Percentiles rank a stretch among this genome's conserved stretches.
These are phyloP conservation scores for Dicyrtoma fusca DNA, from an alignment of 2,888 invertebrate species.

Conservation along the genomic window DNA sequence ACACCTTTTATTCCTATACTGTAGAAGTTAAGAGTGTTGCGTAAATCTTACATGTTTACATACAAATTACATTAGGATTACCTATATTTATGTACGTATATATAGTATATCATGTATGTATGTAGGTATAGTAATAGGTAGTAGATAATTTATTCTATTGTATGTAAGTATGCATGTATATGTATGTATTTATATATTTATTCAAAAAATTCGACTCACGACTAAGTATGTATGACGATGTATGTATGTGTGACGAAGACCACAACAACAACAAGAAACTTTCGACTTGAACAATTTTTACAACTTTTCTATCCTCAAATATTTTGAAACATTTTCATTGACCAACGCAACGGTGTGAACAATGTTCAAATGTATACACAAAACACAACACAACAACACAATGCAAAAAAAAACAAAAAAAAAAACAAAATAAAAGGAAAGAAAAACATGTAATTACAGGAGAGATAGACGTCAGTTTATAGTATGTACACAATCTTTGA, in stretches of 20 bases:
- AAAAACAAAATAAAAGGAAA: no score
- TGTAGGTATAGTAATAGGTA: not conserved
- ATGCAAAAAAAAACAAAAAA: no score
- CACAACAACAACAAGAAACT: not conserved
- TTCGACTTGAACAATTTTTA: not conserved
- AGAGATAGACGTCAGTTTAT: no score
- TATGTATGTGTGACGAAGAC: not conserved
- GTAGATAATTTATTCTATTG: not conserved
- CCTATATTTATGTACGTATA: not conserved
- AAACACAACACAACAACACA: no score
- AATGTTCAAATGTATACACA: no score
- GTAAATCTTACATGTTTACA: constrained; percentile 8
- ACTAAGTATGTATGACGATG: not conserved
- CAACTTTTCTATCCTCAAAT: not conserved
- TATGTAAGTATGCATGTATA: not conserved
- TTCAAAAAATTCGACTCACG: not conserved
- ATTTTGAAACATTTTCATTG: not conserved
- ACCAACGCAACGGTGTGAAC: not conserved
- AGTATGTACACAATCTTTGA: no score
- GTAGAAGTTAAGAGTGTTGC: no score
- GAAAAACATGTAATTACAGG: no score
- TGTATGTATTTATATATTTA: not conserved
- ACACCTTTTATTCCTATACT: not conserved
- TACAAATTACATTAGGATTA: not conserved
- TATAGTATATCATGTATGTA: not conserved